Evolutionary conservation across 2,113 vertebrate genomes (phyloP), one percentile per base, ranked within the genome.

Genomic region (Poeciliopsis retropinna): DNA sequence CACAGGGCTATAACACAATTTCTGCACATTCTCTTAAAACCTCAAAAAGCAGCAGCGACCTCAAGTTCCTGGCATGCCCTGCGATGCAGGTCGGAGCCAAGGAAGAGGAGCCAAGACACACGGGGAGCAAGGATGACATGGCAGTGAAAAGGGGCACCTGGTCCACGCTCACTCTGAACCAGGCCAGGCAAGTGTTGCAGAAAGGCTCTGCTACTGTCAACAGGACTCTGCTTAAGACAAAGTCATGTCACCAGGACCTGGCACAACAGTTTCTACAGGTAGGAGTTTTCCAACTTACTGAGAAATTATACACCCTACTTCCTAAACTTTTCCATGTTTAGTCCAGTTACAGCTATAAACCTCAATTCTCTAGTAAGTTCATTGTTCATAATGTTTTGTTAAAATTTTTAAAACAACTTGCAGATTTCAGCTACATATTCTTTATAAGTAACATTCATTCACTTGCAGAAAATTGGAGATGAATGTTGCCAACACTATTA

Each of bases 251-350:
- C 80, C 98, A 98, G 90, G 97, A 98, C 85, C 92, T 99, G 92
- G 92, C 97, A 78, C 97, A 97, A 87, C 97, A 98, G 85, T 98
- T 97, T 88, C 95, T 99, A 85, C 97, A 99, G 97, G 97, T 99
- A 92, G 84, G 96, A 94, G 78, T 85, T 72, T 78, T 57, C 22
- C 51, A 7, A 11, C 10, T 25, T 57, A 25, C 25, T 1, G 44
- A 47, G 17, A 47, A 47, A 19, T 19, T 19, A 19, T 47, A 47
- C 17, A 37, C 44, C 44, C 14, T 5, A 14, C 13, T 47, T 1
- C 44, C 1, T 6, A 47, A 47, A 19, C 17, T 5, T 47, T 19
- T 47, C 17, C 44, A 47, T 17, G 25, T 57, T 54, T 57, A n/a
- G 25, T n/a, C 51, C 44, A 47, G 44, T 47, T 47, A 47, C 44